Evolutionary conservation across 2,797 vertebrate species (phyloP).

Genomic region (Clarias pachynema): DNA sequence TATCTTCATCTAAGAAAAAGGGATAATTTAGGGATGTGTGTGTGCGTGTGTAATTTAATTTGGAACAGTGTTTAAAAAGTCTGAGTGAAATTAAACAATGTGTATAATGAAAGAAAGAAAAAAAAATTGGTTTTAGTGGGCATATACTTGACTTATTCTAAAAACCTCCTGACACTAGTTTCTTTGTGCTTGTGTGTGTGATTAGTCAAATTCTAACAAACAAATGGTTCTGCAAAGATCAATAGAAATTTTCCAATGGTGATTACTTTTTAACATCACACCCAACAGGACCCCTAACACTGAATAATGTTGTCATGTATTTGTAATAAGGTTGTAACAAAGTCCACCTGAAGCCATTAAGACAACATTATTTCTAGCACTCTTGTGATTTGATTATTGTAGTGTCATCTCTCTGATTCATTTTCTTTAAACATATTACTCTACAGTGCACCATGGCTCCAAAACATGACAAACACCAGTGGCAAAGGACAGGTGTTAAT

Average conservation of each 20-base stretch:
- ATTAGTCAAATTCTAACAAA: background rate
- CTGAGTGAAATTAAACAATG: background rate
- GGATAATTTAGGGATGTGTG: constrained; percentile 11
- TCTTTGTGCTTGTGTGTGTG: background rate
- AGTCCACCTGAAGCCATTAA: too few species aligned
- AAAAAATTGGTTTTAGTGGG: background rate
- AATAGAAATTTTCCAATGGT: background rate
- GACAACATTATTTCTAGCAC: too few species aligned
- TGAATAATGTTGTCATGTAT: too few species aligned
- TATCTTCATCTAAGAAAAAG: constrained; percentile 9
- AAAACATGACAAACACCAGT: too few species aligned
- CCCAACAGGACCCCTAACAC: too few species aligned
- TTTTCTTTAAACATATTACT: too few species aligned
- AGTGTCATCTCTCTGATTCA: too few species aligned
- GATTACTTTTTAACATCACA: too few species aligned
- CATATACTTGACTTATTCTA: constrained; percentile 4
- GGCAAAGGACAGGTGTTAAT: too few species aligned
- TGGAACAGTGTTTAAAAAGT: background rate
- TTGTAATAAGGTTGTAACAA: too few species aligned
- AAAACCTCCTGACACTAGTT: background rate
- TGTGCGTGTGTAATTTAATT: constrained; percentile 7
- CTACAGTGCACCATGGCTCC: too few species aligned
- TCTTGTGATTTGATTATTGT: too few species aligned
- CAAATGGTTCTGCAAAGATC: background rate
- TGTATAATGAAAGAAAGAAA: background rate